phyloP scores from a whole-genome alignment of 2,113 vertebrate genomes.

The Eudyptes chrysolophus region DNA sequence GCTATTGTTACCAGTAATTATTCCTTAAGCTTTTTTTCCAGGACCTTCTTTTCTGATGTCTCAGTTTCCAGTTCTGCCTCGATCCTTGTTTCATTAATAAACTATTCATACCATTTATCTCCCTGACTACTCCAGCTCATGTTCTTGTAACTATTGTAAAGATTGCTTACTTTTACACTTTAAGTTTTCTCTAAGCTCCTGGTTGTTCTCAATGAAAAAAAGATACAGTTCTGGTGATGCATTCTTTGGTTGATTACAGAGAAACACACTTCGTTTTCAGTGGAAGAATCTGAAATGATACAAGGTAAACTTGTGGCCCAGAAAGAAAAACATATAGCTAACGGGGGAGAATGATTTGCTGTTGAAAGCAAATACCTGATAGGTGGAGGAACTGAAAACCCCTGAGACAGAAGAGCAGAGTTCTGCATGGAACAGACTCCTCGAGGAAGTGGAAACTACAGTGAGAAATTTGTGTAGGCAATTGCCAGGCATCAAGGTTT shows the following conservation, averaged over 20 bases:
- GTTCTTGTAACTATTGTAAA: conserved; percentile 10
- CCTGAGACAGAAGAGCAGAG: not conserved
- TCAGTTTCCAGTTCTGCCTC: not conserved
- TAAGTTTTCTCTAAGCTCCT: conserved; percentile 1
- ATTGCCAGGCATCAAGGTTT: not conserved
- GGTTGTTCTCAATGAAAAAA: not conserved
- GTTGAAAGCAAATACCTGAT: not conserved
- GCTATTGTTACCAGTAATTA: not conserved
- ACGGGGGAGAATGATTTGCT: not conserved
- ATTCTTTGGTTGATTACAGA: not conserved
- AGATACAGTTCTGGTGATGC: not conserved
- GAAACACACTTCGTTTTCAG: not conserved
- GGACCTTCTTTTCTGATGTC: not conserved
- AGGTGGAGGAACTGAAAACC: not conserved
- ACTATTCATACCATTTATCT: conserved; percentile 24
- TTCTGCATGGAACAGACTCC: no score
- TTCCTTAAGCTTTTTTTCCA: not conserved
- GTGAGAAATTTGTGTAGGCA: not conserved
- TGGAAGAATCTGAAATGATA: not conserved
- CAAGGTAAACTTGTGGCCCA: not conserved
- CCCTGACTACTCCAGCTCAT: not conserved
- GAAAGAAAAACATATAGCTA: not conserved
- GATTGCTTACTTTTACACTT: not conserved
- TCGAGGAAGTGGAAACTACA: not conserved
- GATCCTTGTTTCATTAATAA: conserved; percentile 31